Conservation (phyloP, 2,797 vertebrate genomes). For the Sternotherus odoratus region DNA sequence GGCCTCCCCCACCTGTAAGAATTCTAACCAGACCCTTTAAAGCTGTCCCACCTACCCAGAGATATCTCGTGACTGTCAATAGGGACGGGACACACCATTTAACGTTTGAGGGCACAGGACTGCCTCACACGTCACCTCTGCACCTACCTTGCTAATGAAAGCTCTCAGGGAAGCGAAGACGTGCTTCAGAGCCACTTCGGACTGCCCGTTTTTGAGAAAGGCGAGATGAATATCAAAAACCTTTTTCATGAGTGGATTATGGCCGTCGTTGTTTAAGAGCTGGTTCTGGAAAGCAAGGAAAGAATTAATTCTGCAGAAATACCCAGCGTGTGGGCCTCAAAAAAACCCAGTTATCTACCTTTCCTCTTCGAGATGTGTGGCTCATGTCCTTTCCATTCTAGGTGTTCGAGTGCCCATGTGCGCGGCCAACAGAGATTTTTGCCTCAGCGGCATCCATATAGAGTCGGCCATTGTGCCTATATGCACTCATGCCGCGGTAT, state of each 20-base stretch:
- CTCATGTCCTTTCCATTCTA: too few species aligned
- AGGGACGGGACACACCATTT: too few species aligned
- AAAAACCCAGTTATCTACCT: background rate
- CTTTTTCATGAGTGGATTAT: conserved; percentile 96
- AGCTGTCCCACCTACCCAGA: background rate
- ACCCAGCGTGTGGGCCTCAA: background rate
- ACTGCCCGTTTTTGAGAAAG: conserved; percentile 93
- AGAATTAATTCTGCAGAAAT: background rate
- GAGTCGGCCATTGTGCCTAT: too few species aligned
- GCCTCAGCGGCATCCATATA: too few species aligned
- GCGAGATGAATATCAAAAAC: conserved; percentile 95
- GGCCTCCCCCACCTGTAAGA: fast-evolving
- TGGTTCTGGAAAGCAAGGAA: conserved; percentile 84
- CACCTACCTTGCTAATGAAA: conserved; percentile 93
- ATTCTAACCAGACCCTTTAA: background rate
- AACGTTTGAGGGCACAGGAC: background rate
- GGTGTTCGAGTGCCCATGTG: too few species aligned
- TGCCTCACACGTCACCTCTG: background rate
- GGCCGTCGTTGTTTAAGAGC: conserved; percentile 92
- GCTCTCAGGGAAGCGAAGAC: conserved; percentile 92
- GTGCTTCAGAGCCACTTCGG: conserved; percentile 91
- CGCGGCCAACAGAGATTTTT: too few species aligned
- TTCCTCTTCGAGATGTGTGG: too few species aligned
- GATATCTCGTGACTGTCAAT: background rate
- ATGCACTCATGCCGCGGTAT: too few species aligned